Evolutionary conservation across 2,113 vertebrate genomes (phyloP).

Genomic region (Dinomys branickii): DNA sequence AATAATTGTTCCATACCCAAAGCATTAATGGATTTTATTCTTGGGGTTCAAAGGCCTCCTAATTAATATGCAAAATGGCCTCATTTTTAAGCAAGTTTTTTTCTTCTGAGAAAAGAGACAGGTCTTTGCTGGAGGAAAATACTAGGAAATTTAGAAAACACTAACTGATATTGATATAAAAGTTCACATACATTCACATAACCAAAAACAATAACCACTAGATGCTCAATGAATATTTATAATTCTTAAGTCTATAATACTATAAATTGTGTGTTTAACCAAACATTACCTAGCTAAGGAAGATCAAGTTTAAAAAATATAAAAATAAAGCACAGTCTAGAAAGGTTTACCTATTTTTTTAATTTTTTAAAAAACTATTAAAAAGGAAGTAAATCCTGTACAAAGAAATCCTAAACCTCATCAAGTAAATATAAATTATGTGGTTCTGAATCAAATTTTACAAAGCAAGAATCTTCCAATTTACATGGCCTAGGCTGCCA

Average conservation of each 20-base stretch:
- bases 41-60: constrained; percentile 79
- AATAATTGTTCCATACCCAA: constrained; percentile 78
- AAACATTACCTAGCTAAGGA: constrained; percentile 64
- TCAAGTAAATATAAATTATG: background rate
- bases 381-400: constrained; percentile 53
- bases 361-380: background rate
- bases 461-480: background rate
- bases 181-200: constrained; percentile 30
- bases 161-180: constrained; percentile 76
- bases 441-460: constrained; percentile 25
- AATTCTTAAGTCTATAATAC: constrained; percentile 64
- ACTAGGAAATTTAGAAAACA: constrained; percentile 73
- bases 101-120: constrained; percentile 63
- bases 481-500: background rate
- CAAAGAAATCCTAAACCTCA: constrained; percentile 20
- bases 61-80: constrained; percentile 77
- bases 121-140: constrained; percentile 76
- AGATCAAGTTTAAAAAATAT: constrained; percentile 63
- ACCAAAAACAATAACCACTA: constrained; percentile 76
- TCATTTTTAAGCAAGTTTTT: constrained; percentile 76
- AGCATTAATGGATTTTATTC: constrained; percentile 74
- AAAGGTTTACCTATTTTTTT: background rate
- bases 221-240: constrained; percentile 70
- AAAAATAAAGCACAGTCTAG: constrained; percentile 50
- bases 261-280: constrained; percentile 74